These are phyloP conservation scores for Choloepus hoffmanni DNA, from an alignment of 2,113 vertebrate species.

Conservation along the genomic window DNA sequence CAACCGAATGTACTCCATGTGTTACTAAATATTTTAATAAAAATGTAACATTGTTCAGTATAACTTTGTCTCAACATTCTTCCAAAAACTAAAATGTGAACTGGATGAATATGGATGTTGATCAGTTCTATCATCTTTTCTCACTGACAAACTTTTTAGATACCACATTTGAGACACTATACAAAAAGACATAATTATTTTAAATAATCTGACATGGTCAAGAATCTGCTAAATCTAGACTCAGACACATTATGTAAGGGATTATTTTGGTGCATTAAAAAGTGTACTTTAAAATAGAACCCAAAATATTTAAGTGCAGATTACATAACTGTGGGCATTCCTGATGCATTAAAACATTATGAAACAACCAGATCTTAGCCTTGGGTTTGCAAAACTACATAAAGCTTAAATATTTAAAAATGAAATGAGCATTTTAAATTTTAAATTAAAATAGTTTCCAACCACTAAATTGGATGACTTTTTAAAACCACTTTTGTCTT, in stretches of 20 bases:
- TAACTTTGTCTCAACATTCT: constrained; percentile 28
- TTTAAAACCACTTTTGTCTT: neutral
- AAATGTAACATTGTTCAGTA: constrained; percentile 19
- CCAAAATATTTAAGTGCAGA: constrained; percentile 32
- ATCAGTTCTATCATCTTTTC: constrained; percentile 50
- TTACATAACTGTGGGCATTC: constrained; percentile 10
- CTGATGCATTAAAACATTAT: constrained; percentile 43
- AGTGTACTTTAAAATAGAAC: constrained; percentile 46
- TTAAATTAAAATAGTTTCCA: constrained; percentile 51
- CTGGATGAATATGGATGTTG: constrained; percentile 39
- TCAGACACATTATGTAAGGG: constrained; percentile 56
- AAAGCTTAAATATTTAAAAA: constrained; percentile 44
- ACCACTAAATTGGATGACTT: constrained; percentile 10
- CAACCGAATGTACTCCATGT: neutral
- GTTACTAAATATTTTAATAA: constrained; percentile 33
- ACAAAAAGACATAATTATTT: constrained; percentile 58
- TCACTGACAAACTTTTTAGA: constrained; percentile 65
- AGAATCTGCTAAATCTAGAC: constrained; percentile 58
- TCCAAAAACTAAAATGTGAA: constrained; percentile 70
- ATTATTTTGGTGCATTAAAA: constrained; percentile 63
- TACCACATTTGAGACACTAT: constrained; percentile 50
- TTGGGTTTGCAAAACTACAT: neutral
- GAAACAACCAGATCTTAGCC: constrained; percentile 44
- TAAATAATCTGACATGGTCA: constrained; percentile 64
- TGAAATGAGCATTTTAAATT: constrained; percentile 6